Evolutionary conservation across 2,113 vertebrate genomes (phyloP), one percentile per base, ranked within the genome.

Genomic region (Vulpes lagopus): DNA sequence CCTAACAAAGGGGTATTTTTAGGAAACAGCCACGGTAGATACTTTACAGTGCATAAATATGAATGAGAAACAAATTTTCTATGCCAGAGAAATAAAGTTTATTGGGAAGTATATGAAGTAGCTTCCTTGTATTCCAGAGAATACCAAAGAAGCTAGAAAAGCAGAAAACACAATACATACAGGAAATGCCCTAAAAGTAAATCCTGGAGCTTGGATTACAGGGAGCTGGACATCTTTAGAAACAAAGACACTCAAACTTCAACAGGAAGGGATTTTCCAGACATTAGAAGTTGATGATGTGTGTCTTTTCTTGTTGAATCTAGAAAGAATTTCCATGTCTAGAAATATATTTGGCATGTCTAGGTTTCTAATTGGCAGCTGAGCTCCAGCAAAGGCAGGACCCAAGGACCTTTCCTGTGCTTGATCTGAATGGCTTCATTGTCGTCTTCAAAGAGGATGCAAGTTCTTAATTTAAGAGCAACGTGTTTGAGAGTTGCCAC

Each of bases 31-130:
- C 82, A 43, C 83, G 43, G 87, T 57, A 64, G 95, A 57, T 84
- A 62, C n/a, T 81, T 96, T 73, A 74, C 83, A 81, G 43, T 32
- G 59, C 35, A 86, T 88, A 53, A 92, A 59, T 89, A 73, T 90
- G 74, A 82, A 84, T 95, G 53, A 93, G 92, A 95, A 87, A 85
- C 74, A 85, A 27, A 62, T 97, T 97, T 95, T 88, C 69, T 95
- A 98, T 98, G 97, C 97, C 95, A 97, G 96, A 96, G 95, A 97
- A 97, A 96, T 95, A 89, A 98, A 86, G 91, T 98, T 98, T 98
- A 98, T 98, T 98, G 89, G 92, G 87, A 97, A 90, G 65, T 94
- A 95, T 94, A 87, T 97, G 83, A 94, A 94, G 76, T 49, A 62
- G 32, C 87, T 71, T 97, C 95, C 81, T 84, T 89, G 89, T 92